Conservation (phyloP, 2,797 vertebrate species). For the Nothura maculosa region DNA sequence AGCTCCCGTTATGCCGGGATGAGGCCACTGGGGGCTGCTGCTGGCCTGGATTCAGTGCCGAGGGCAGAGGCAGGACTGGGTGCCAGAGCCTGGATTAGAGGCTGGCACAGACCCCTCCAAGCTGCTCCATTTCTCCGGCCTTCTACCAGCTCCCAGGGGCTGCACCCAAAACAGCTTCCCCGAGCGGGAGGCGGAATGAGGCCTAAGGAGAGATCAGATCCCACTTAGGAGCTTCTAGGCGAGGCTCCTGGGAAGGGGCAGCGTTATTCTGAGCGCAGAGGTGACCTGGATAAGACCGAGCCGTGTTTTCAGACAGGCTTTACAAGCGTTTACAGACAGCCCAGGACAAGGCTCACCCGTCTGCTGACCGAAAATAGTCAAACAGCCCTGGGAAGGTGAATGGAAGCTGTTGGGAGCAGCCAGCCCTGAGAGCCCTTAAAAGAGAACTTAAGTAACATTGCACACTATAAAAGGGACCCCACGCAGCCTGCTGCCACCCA, state of each 20-base stretch:
- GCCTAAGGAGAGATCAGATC: neutral
- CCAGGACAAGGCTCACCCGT: accelerated
- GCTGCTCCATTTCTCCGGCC: neutral
- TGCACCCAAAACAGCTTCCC: neutral
- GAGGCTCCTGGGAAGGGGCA: neutral
- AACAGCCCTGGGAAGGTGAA: neutral
- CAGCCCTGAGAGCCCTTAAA: neutral
- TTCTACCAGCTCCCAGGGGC: neutral
- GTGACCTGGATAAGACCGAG: neutral
- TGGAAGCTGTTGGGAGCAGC: neutral
- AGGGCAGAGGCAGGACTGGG: neutral
- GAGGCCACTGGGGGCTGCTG: conserved; percentile 16
- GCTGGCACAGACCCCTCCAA: accelerated
- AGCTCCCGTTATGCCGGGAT: accelerated
- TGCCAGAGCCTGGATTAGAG: neutral
- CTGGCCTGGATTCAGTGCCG: neutral
- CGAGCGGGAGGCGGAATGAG: neutral
- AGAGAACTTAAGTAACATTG: neutral
- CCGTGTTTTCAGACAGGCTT: neutral
- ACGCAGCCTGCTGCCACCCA: neutral
- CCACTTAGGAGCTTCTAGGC: accelerated
- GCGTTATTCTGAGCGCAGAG: neutral
- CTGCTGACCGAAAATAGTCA: neutral
- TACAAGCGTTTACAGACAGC: neutral
- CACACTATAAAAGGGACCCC: neutral